phyloP scores from a whole-genome alignment of 2,113 vertebrate genomes.

The Oxygymnocypris stewartii region DNA sequence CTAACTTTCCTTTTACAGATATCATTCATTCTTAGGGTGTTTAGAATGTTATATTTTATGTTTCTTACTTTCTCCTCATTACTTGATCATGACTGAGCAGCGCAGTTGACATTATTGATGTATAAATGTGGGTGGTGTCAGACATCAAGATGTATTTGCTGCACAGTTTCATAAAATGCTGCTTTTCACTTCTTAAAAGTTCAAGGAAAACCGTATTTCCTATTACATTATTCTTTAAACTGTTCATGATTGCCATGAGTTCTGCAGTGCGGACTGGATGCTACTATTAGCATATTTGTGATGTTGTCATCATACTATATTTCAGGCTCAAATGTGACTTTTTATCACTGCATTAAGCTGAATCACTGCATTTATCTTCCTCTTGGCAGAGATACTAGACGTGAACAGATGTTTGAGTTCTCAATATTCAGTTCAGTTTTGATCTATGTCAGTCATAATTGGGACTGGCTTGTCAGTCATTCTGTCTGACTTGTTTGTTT shows the following conservation, averaged over 20 bases:
- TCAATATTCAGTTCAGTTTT: background rate
- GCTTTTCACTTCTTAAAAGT: background rate
- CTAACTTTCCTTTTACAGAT: background rate
- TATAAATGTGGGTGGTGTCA: background rate
- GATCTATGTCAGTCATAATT: background rate
- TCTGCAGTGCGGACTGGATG: background rate
- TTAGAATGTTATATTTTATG: background rate
- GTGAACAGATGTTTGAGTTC: constrained; percentile 13
- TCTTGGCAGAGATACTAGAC: background rate
- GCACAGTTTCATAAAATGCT: background rate
- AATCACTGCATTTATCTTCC: background rate
- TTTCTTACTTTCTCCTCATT: background rate
- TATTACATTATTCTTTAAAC: background rate
- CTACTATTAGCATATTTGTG: background rate
- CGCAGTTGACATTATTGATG: background rate
- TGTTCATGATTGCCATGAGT: background rate
- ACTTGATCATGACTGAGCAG: background rate
- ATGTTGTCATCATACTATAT: background rate
- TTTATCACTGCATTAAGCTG: background rate
- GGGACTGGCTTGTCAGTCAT: background rate
- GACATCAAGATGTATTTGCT: background rate
- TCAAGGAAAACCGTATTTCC: background rate
- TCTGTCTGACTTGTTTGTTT: background rate
- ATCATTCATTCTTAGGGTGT: background rate
- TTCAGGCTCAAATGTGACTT: background rate